These are phyloP conservation scores for Nibea coibor DNA, from an alignment of 2,113 vertebrate species.

Conservation along the genomic window DNA sequence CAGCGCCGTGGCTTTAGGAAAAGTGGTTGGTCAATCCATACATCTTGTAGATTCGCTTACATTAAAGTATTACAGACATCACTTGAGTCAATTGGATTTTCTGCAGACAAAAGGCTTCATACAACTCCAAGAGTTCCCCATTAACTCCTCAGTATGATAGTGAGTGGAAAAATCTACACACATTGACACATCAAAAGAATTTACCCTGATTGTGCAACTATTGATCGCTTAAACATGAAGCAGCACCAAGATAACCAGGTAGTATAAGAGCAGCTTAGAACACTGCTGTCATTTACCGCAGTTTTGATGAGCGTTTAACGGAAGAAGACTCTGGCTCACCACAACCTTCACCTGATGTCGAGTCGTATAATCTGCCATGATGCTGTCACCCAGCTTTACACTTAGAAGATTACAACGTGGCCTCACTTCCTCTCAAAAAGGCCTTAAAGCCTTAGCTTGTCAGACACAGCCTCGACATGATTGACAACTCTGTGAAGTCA, in stretches of 20 bases:
- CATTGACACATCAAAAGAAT: neutral
- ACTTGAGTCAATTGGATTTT: neutral
- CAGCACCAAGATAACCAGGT: neutral
- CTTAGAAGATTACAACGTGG: constrained; percentile 8
- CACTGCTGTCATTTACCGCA: neutral
- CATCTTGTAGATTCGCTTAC: neutral
- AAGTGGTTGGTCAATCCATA: neutral
- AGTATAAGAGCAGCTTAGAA: neutral
- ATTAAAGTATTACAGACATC: neutral
- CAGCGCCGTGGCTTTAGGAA: neutral
- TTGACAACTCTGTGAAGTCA: constrained; percentile 16
- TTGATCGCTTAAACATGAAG: neutral
- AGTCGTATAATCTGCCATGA: constrained; percentile 41
- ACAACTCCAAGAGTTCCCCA: neutral
- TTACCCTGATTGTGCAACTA: neutral
- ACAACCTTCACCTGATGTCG: constrained; percentile 30
- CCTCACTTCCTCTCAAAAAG: constrained; percentile 28
- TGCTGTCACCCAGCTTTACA: constrained; percentile 18
- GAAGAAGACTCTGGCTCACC: constrained; percentile 1
- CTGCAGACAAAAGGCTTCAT: neutral
- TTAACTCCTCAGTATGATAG: neutral
- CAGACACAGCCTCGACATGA: constrained; percentile 36
- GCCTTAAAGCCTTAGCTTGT: constrained; percentile 28
- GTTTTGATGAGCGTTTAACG: neutral
- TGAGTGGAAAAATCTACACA: neutral